Conservation (phyloP, 2,888 invertebrate species). For the Acanthosepion pharaonis region DNA sequence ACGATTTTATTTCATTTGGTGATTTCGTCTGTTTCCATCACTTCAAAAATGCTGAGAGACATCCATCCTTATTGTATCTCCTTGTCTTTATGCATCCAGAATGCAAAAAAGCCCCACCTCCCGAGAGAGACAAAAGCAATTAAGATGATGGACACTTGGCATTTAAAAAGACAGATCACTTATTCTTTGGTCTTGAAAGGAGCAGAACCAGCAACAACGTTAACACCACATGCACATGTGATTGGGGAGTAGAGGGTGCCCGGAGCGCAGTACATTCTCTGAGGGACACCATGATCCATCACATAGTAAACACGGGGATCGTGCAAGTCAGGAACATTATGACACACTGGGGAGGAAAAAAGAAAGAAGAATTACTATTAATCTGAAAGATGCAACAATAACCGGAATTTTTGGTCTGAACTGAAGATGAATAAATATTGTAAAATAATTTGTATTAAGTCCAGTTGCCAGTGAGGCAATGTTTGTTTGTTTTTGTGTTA, state of each 20-base stretch:
- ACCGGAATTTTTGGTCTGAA: no score
- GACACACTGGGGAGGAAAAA: neutral
- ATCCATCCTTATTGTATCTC: no score
- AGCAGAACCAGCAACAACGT: constrained; percentile 9
- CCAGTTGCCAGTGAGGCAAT: no score
- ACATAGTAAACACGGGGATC: constrained; percentile 33
- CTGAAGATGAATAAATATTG: no score
- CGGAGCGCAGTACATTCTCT: neutral
- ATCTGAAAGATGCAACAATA: no score
- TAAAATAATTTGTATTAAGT: no score
- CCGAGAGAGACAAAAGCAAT: neutral
- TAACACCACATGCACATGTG: neutral
- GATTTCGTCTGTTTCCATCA: neutral
- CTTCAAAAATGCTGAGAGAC: no score
- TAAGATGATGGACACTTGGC: neutral
- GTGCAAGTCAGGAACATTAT: neutral
- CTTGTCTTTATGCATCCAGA: no score
- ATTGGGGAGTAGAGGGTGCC: neutral
- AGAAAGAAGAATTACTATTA: neutral
- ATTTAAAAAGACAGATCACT: neutral
- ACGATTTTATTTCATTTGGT: neutral
- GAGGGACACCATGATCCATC: neutral
- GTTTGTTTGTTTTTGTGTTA: no score
- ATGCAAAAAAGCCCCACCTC: no score
- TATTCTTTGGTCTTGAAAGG: neutral